Evolutionary conservation across 2,113 vertebrate species (phyloP).

Genomic region (Myotis lucifugus): DNA sequence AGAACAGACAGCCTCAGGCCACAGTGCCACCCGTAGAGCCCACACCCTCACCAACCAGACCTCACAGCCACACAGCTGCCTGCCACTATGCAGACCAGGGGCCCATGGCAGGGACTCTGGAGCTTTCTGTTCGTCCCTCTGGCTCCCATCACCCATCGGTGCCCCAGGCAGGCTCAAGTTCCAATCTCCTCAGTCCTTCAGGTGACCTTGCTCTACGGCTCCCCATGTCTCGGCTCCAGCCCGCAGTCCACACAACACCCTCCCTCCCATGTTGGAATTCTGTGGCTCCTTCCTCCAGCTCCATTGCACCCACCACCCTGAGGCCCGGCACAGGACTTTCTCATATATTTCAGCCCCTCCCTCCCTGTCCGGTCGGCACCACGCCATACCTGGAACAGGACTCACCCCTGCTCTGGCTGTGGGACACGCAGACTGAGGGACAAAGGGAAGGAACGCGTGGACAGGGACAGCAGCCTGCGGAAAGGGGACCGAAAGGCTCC

Average conservation of each 20-base stretch:
- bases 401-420: conserved; percentile 42
- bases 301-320: rapidly evolving
- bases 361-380: background rate
- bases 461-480: background rate
- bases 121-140: background rate
- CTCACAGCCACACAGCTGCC: too few species aligned
- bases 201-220: background rate
- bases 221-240: background rate
- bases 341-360: background rate
- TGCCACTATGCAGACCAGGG: background rate
- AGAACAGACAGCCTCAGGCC: too few species aligned
- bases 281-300: background rate
- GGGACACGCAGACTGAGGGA: conserved; percentile 12
- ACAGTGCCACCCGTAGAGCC: too few species aligned
- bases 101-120: background rate
- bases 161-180: background rate
- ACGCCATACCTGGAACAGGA: conserved; percentile 15
- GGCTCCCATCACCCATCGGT: background rate
- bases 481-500: background rate
- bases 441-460: background rate
- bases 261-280: background rate
- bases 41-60: too few species aligned
- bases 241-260: rapidly evolving
- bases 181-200: background rate
- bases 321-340: background rate